Conservation (phyloP, 2,113 vertebrate genomes). For the Synodontis membranacea region DNA sequence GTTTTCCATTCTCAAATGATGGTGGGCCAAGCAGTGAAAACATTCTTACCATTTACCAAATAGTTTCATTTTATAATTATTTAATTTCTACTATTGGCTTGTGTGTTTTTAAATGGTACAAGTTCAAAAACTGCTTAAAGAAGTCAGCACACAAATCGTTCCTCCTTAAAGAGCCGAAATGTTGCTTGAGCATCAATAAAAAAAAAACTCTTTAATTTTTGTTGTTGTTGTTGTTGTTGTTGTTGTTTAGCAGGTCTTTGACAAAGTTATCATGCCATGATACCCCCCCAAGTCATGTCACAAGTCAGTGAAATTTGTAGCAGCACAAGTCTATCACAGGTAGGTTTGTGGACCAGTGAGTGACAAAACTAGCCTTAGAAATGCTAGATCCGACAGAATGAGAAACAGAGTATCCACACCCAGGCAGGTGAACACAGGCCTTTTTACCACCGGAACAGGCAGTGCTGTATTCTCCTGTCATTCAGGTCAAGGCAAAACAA, state of each 20-base stretch:
- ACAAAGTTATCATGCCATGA: neutral
- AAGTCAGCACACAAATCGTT: too few relatives aligned
- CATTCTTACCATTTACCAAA: neutral
- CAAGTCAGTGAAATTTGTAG: neutral
- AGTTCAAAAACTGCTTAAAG: too few relatives aligned
- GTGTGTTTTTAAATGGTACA: neutral
- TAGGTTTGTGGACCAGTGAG: neutral
- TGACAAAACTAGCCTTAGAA: neutral
- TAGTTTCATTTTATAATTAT: neutral
- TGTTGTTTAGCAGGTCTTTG: too few relatives aligned
- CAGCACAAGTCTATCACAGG: neutral
- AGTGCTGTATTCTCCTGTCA: constrained; percentile 19
- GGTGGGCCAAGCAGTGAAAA: neutral
- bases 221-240: too few relatives aligned
- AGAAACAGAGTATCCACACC: neutral
- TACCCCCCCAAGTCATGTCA: neutral
- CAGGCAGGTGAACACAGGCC: constrained; percentile 1
- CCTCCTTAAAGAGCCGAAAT: too few relatives aligned
- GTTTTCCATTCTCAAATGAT: neutral
- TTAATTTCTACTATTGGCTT: neutral
- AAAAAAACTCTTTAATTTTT: too few relatives aligned
- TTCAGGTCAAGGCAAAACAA: constrained; percentile 31
- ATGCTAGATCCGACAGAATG: neutral
- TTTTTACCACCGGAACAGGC: constrained; percentile 1
- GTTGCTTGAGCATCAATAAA: too few relatives aligned